These are phyloP conservation scores for Galeruca laticollis DNA, from an alignment of 2,888 invertebrate genomes.

Conservation along the genomic window DNA sequence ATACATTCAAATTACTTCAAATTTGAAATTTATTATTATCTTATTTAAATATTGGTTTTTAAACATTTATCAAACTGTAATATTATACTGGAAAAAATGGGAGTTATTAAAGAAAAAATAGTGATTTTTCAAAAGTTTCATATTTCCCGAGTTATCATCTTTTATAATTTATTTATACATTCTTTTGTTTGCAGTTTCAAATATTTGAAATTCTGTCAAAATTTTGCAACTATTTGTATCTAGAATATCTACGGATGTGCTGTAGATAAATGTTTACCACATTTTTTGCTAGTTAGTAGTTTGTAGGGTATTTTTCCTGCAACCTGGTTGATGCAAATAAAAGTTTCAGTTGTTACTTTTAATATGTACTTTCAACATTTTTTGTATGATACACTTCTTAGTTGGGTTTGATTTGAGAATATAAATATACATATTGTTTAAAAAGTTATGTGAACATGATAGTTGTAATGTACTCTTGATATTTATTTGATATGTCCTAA, in stretches of 20 bases:
- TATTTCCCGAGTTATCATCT: neutral
- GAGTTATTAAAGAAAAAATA: no score
- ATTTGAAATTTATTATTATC: no score
- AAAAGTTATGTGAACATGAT: neutral
- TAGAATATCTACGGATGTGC: conserved; percentile 33
- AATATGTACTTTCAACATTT: neutral
- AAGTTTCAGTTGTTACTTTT: neutral
- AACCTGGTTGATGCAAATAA: conserved; percentile 36
- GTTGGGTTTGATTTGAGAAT: conserved; percentile 6
- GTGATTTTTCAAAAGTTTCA: no score
- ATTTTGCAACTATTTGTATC: conserved; percentile 1
- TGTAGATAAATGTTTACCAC: conserved; percentile 47
- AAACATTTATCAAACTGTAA: no score
- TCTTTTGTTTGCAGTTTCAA: neutral
- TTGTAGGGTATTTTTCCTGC: conserved; percentile 49
- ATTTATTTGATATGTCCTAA: neutral
- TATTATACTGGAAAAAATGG: no score
- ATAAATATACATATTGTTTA: neutral
- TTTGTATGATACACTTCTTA: neutral
- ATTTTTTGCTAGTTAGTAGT: conserved; percentile 52
- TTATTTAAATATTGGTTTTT: no score
- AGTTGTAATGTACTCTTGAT: conserved; percentile 8
- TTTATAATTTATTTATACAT: neutral
- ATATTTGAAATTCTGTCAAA: neutral
- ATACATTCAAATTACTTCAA: no score